These are phyloP conservation scores for Pyrrhura leucotis DNA, from an alignment of 2,797 vertebrate species.

Conservation along the genomic window DNA sequence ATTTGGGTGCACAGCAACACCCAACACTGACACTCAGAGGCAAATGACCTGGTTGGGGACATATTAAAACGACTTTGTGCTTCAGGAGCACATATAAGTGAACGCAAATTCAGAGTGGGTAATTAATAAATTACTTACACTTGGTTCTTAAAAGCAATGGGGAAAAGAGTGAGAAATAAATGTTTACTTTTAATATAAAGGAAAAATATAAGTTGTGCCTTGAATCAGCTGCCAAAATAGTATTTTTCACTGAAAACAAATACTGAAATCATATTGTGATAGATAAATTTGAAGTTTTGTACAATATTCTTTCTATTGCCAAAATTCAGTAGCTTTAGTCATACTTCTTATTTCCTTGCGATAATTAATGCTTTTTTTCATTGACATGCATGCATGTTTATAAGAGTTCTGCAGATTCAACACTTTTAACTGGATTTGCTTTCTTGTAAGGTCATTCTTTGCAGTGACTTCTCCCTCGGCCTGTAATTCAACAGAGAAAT, in stretches of 20 bases:
- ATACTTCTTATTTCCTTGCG: not conserved
- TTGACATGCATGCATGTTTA: not conserved
- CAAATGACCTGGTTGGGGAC: conserved; percentile 5
- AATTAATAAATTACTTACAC: not conserved
- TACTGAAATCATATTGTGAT: not conserved
- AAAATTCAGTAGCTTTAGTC: conserved; percentile 18
- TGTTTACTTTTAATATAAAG: not conserved
- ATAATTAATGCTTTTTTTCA: conserved; percentile 27
- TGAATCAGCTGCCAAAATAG: not conserved
- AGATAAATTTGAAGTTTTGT: not conserved
- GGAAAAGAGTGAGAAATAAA: conserved; percentile 1
- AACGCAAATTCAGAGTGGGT: not conserved
- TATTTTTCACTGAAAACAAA: not conserved
- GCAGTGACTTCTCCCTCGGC: conserved; percentile 48
- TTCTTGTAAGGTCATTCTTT: conserved; percentile 58
- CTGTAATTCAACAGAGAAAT: conserved; percentile 51
- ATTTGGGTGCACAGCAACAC: conserved; percentile 59
- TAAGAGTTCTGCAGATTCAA: conserved; percentile 1
- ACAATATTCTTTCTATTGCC: not conserved
- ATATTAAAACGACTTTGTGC: not conserved
- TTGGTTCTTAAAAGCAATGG: not conserved
- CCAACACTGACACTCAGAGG: conserved; percentile 27
- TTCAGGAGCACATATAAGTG: not conserved
- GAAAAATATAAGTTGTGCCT: not conserved
- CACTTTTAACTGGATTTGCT: conserved; percentile 60